Evolutionary conservation across 2,888 invertebrate genomes (phyloP).

Genomic region (Chrysomela aeneicollis): DNA sequence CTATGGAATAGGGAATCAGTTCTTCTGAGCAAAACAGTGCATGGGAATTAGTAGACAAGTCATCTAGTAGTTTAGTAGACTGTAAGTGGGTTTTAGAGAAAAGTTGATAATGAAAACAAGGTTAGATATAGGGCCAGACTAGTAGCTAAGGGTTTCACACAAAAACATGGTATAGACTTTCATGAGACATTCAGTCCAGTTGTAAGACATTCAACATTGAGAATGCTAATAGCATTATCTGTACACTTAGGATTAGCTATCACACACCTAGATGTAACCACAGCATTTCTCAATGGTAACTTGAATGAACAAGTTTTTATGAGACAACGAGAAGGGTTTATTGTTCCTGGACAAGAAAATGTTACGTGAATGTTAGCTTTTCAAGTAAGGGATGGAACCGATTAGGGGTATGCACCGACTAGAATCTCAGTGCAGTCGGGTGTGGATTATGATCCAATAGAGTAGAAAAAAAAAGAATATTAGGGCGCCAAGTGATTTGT

Average conservation of each 20-base stretch:
- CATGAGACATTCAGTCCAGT: constrained; percentile 6
- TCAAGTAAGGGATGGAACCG: no score
- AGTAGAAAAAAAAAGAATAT: no score
- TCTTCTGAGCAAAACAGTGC: constrained; percentile 4
- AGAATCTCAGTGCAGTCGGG: no score
- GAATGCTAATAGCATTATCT: constrained; percentile 4
- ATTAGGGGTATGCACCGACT: no score
- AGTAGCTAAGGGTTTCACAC: constrained; percentile 39
- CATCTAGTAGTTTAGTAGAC: constrained; percentile 9
- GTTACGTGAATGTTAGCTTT: no score
- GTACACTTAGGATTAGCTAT: constrained; percentile 8
- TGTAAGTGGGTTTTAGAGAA: constrained; percentile 27
- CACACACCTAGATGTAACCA: not conserved
- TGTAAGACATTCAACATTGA: constrained; percentile 4
- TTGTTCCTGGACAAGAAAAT: not conserved
- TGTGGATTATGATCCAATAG: no score
- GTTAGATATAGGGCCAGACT: constrained; percentile 20
- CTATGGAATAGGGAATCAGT: constrained; percentile 3
- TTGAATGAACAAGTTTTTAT: not conserved
- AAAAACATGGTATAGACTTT: constrained; percentile 14
- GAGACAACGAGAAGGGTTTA: not conserved
- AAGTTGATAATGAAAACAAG: constrained; percentile 14
- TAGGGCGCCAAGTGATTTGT: no score
- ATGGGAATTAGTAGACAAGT: constrained; percentile 3
- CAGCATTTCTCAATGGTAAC: not conserved